A percentile compares a stretch with the other conserved stretches of the same genome.
These are phyloP conservation scores for Tridacna gigas DNA, from an alignment of 2,888 invertebrate species.

Conservation along the genomic window DNA sequence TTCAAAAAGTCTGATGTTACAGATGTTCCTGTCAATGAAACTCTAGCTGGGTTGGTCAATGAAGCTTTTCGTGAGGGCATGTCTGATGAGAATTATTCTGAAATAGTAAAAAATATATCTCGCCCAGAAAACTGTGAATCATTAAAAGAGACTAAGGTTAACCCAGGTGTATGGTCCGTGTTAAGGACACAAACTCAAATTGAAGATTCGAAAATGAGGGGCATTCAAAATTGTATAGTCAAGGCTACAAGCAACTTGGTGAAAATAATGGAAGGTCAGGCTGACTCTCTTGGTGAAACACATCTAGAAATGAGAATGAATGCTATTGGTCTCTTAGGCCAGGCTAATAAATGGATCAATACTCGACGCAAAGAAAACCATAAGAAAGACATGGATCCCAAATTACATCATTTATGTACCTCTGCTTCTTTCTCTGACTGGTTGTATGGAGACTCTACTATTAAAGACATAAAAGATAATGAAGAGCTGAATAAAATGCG, in stretches of 20 bases:
- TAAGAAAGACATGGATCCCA: slow-evolving; percentile 39
- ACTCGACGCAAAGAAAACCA: slow-evolving; percentile 28
- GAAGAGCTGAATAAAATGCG: neutral
- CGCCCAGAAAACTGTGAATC: slow-evolving; percentile 31
- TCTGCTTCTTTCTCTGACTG: slow-evolving; percentile 24
- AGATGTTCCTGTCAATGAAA: slow-evolving; percentile 13
- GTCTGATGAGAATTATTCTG: slow-evolving; percentile 29
- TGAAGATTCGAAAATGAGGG: slow-evolving; percentile 20
- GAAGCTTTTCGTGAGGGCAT: slow-evolving; percentile 31
- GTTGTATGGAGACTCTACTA: slow-evolving; percentile 40
- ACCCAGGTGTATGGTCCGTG: slow-evolving; percentile 31
- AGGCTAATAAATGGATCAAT: slow-evolving; percentile 41
- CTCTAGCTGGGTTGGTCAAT: slow-evolving; percentile 30
- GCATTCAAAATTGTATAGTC: slow-evolving; percentile 32
- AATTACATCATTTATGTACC: slow-evolving; percentile 37
- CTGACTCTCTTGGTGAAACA: slow-evolving; percentile 7
- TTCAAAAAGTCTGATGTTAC: slow-evolving; percentile 28
- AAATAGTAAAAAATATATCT: slow-evolving; percentile 22
- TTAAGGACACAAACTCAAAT: slow-evolving; percentile 35
- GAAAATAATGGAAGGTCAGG: slow-evolving; percentile 26
- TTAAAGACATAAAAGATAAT: slow-evolving; percentile 40
- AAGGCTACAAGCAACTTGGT: slow-evolving; percentile 43
- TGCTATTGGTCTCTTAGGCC: slow-evolving; percentile 35
- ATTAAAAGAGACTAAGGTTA: slow-evolving; percentile 35
- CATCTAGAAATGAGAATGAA: slow-evolving; percentile 22